Evolutionary conservation across 1,140 invertebrate genomes (phyloP), one percentile per base, ranked within the genome.

Genomic region (Drosophila santomea): DNA sequence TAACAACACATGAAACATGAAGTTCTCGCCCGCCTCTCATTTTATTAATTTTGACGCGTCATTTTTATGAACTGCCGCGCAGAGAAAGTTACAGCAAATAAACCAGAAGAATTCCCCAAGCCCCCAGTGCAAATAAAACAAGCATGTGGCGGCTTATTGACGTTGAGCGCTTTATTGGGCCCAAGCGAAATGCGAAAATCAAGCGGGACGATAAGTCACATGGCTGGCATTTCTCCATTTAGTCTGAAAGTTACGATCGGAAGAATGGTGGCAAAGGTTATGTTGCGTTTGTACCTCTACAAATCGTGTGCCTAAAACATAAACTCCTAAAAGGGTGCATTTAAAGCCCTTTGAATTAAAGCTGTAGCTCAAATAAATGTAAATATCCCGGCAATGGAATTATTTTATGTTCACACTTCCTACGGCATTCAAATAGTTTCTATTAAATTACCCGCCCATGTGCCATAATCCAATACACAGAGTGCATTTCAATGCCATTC

Each of bases 131-230:
- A 52, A 75, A 58, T 32, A 64, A 57, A 48, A 73, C 51, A 59
- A 58, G 59, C 74, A 78, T 80, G 79, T 61, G 74, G 74, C 75
- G 68, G 38, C 72, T 69, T 74, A 72, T 75, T 67, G 67, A 57
- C 67, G 58, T 88, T 81, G 78, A 86, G 75, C 57, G 38, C 82
- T 85, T 86, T 86, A 86, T 85, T 86, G 81, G 82, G 62, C 67
- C 25, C 60, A 55, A 64, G 45, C 15, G 47, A 36, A 69, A 67
- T 52, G 71, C 14, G 51, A 66, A 76, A 71, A 52, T 44, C 36
- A 48, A 52, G 35, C 10, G 17, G 47, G 48, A 45, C 38, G 14
- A 79, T 71, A 66, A 84, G 80, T 76, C 57, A 72, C 14, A 54
- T 39, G 58, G 25, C 28, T 43, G 12, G 6, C 14, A 60, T 17